Evolutionary conservation across 2,888 invertebrate genomes (phyloP).

Genomic region (Pristionchus arcanus): DNA sequence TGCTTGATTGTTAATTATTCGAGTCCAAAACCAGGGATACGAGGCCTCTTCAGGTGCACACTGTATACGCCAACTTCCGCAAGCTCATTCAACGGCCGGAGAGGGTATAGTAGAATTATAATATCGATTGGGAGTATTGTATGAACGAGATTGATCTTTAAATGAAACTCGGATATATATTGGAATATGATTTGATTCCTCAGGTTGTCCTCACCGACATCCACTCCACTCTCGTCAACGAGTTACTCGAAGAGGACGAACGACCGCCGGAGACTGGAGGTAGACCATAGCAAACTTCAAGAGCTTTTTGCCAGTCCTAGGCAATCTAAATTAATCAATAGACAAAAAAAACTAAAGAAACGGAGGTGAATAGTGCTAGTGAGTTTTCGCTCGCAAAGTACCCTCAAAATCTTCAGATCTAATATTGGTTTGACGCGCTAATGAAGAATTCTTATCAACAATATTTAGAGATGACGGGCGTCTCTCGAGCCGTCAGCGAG

Average conservation of each 20-base stretch:
- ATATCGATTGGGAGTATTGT: no score
- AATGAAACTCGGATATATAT: neutral
- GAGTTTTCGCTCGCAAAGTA: no score
- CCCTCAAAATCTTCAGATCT: no score
- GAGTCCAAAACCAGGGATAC: no score
- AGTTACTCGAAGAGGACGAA: neutral
- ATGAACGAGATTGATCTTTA: no score
- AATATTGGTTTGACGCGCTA: no score
- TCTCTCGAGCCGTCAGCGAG: neutral
- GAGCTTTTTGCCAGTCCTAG: neutral
- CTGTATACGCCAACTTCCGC: conserved; percentile 61
- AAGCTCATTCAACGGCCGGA: conserved; percentile 67
- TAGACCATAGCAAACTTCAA: neutral
- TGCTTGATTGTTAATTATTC: no score
- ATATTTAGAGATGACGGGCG: conserved; percentile 15
- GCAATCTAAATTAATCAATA: no score
- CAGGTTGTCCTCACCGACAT: conserved; percentile 41
- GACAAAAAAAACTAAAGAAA: no score
- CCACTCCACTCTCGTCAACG: conserved; percentile 28
- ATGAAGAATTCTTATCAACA: no score
- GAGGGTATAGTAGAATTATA: conserved; percentile 55
- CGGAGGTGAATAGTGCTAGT: no score
- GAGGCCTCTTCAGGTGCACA: neutral
- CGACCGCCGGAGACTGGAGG: neutral
- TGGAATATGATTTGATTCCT: neutral